Percentiles rank a stretch among this genome's conserved stretches.
phyloP scores from a whole-genome alignment of 2,888 invertebrate species.

The Mechanitis messenoides region DNA sequence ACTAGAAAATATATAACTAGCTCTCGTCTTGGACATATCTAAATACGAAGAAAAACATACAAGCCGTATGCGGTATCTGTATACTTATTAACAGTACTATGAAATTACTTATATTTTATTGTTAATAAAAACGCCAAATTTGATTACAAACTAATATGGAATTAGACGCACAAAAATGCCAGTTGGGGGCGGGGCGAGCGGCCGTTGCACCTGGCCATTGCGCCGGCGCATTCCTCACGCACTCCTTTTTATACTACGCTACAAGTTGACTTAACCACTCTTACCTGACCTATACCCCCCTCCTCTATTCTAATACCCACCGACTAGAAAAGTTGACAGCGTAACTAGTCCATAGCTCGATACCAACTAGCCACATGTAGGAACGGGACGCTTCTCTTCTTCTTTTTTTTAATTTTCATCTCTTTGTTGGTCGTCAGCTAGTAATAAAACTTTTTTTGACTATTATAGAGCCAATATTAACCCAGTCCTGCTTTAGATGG shows the following conservation, averaged over 20 bases:
- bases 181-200: conserved; percentile 61
- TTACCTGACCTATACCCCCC: conserved; percentile 44
- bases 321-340: conserved; percentile 43
- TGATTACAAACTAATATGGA: conserved; percentile 49
- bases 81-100: conserved; percentile 13
- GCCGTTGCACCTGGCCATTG: conserved; percentile 73
- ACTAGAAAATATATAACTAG: too few relatives aligned
- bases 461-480: conserved; percentile 53
- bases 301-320: conserved; percentile 36
- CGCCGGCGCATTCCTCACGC: conserved; percentile 70
- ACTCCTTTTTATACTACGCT: conserved; percentile 71
- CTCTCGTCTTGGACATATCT: too few relatives aligned
- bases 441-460: conserved; percentile 48
- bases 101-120: not conserved
- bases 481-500: conserved; percentile 42
- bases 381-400: conserved; percentile 42
- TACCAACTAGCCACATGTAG: conserved; percentile 14
- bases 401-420: conserved; percentile 53
- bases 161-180: conserved; percentile 67
- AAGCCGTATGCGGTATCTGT: too few relatives aligned
- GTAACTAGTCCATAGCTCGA: conserved; percentile 32
- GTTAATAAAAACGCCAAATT: conserved; percentile 28
- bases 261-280: conserved; percentile 55
- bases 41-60: too few relatives aligned
- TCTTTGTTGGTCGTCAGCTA: conserved; percentile 48